Percentiles rank a stretch among this genome's conserved stretches.
These are phyloP conservation scores for Drosophila prolongata DNA, from an alignment of 2,888 invertebrate species.

Conservation along the genomic window DNA sequence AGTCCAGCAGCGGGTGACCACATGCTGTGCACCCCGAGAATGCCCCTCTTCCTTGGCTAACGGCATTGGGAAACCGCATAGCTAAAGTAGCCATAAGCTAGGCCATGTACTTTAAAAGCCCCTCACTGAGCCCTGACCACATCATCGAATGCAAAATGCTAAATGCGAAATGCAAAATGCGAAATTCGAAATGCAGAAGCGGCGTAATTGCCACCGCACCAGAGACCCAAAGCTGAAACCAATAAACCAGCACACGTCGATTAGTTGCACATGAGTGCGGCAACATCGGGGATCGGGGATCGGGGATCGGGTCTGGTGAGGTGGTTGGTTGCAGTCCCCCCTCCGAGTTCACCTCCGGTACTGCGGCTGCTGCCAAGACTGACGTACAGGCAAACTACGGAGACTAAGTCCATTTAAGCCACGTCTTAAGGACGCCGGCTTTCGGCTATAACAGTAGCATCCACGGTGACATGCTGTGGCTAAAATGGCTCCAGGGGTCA, in stretches of 20 bases:
- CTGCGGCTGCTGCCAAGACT: conserved; percentile 10
- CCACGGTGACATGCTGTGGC: background rate
- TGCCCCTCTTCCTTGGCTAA: conserved; percentile 48
- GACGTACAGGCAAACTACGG: background rate
- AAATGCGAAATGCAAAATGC: conserved; percentile 54
- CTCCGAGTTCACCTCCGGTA: background rate
- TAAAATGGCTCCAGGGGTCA: background rate
- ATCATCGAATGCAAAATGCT: conserved; percentile 62
- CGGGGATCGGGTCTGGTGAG: conserved; percentile 6
- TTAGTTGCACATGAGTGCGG: conserved; percentile 68
- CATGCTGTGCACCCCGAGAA: conserved; percentile 56
- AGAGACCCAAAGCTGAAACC: conserved; percentile 56
- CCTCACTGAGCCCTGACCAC: conserved; percentile 56
- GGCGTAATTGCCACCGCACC: conserved; percentile 65
- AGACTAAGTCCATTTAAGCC: conserved; percentile 27
- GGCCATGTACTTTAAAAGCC: conserved; percentile 32
- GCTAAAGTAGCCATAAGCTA: conserved; percentile 42
- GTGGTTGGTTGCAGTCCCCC: background rate
- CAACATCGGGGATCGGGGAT: conserved; percentile 19
- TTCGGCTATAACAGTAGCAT: conserved; percentile 31
- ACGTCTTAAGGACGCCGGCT: conserved; percentile 57
- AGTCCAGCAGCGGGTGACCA: conserved; percentile 52
- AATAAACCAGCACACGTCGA: conserved; percentile 74
- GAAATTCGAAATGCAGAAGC: conserved; percentile 63
- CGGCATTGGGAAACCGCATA: conserved; percentile 64